Base-by-base conservation (phyloP, 2,113 vertebrate genomes). In the Sprattus sprattus region DNA sequence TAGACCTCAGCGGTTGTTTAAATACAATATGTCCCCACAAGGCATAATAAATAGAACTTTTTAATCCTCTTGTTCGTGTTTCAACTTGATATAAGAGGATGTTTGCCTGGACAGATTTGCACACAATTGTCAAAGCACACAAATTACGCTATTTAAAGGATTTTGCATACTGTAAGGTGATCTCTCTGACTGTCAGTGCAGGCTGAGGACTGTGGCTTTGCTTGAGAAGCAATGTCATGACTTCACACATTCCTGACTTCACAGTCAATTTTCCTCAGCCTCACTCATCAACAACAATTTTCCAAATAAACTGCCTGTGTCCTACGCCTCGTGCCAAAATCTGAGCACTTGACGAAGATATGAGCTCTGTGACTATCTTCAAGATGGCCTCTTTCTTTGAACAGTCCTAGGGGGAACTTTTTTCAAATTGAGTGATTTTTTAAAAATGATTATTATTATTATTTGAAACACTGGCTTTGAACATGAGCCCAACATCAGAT, bases 61-160 rank as follows among this genome's bases (percentile, higher is more conserved):
- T 64, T 82, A 85, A 88, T 80, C 52, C 75, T 81, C 71, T 39
- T 32, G 13, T 90, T 83, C 91, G 2, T 91, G 94, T 92, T 92
- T 91, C 88, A 89, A 93, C 91, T 89, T 91, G 93, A 93, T 87
- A 54, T 60, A 60, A 45, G n/a, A 83, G 86, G 83, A 88, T 86
- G 81, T 78, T 78, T 87, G 81, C 84, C 83, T 3, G 15, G 88
- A 89, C 86, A 78, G 87, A 86, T 86, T 82, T 83, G 81, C 78
- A 60, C 52, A 87, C 32, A 46, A 84, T 45, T 49, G 80, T 88
- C 83, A 89, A 89, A 84, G 89, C 52, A 50, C 57, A 89, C 82
- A 85, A 46, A 83, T 64, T 82, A 85, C 44, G 15, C 52, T 81
- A 67, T 86, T 82, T 85, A 78, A 32, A 32, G 71, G 28, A 78